A percentile compares a stretch with the other conserved stretches of the same genome.
phyloP scores from a whole-genome alignment of 2,113 vertebrate species.

The Plecotus auritus region DNA sequence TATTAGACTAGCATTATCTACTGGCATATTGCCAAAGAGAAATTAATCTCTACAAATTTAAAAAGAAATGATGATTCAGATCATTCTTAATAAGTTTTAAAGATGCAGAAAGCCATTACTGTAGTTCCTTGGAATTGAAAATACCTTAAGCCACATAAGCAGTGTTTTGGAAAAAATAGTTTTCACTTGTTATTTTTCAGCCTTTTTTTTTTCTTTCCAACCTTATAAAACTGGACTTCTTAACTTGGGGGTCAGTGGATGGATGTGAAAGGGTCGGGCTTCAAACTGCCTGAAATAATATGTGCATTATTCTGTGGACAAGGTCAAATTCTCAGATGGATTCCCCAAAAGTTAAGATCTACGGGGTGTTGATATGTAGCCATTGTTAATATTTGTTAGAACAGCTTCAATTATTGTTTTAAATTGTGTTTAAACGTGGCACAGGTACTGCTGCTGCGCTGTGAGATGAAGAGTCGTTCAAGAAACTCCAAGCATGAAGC shows the following conservation, averaged over 20 bases:
- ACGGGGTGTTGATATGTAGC: not conserved
- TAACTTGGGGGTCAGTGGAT: not conserved
- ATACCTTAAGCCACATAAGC: not conserved
- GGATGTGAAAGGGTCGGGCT: not conserved
- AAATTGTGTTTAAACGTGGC: not conserved
- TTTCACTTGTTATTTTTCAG: not conserved
- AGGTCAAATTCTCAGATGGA: not conserved
- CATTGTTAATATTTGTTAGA: not conserved
- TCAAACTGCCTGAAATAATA: not conserved
- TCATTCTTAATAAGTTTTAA: not conserved
- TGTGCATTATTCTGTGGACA: not conserved
- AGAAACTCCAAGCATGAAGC: not conserved
- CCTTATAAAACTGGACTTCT: not conserved
- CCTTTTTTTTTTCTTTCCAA: not conserved
- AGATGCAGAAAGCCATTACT: not conserved
- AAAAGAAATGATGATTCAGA: not conserved
- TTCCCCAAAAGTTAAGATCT: not conserved
- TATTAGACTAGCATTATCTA: not conserved
- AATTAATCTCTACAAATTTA: not conserved
- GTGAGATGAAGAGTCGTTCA: not conserved
- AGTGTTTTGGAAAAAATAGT: not conserved
- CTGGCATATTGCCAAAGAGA: not conserved
- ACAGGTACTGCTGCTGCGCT: not conserved
- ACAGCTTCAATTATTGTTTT: not conserved
- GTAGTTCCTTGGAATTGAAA: not conserved